These are phyloP conservation scores for Tetheella fluctuosa DNA, from an alignment of 2,888 invertebrate species.

Conservation along the genomic window DNA sequence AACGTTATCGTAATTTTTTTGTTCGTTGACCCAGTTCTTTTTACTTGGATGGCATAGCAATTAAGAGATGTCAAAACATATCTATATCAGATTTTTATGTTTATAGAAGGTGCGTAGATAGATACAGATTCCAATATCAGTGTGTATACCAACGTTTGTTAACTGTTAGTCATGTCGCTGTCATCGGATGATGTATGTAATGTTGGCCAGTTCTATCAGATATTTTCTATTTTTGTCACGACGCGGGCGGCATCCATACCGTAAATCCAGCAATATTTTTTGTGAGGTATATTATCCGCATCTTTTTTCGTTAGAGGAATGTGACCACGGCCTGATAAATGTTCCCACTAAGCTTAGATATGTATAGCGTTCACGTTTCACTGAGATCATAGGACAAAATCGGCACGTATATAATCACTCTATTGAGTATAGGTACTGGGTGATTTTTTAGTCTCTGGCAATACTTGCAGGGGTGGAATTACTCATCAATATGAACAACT, in stretches of 20 bases:
- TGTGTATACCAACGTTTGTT: conserved; percentile 49
- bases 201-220: conserved; percentile 59
- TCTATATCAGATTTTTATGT: background rate
- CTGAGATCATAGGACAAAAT: too few species aligned
- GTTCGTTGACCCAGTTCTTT: background rate
- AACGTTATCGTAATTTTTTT: background rate
- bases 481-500: too few species aligned
- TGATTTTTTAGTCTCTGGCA: too few species aligned
- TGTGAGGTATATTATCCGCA: conserved; percentile 60
- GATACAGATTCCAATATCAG: conserved; percentile 26
- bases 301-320: conserved; percentile 63
- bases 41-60: background rate
- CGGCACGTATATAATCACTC: background rate
- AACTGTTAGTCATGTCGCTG: conserved; percentile 58
- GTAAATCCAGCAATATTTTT: conserved; percentile 64
- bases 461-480: too few species aligned
- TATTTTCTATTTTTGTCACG: conserved; percentile 75
- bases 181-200: conserved; percentile 66
- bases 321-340: conserved; percentile 53
- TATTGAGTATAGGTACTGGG: background rate
- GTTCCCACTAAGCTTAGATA: conserved; percentile 45
- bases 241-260: conserved; percentile 60
- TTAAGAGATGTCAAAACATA: background rate
- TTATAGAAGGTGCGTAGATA: background rate
- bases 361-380: conserved; percentile 7